Evolutionary conservation across 2,113 vertebrate genomes (phyloP).

Genomic region (Thymallus thymallus): DNA sequence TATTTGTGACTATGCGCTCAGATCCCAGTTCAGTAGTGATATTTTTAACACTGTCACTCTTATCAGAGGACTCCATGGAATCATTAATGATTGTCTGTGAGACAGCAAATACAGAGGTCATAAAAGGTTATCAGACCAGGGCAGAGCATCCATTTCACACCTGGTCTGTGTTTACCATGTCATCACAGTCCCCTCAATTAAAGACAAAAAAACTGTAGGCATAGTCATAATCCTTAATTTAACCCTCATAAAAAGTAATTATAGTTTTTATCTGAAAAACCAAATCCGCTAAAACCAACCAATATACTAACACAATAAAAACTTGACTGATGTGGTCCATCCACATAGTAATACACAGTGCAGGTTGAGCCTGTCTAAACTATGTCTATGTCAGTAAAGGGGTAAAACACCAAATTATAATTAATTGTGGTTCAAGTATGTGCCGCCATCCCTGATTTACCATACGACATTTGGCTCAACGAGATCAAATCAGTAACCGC

Average conservation of each 20-base stretch:
- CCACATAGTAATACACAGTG: no score
- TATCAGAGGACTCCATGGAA: not conserved
- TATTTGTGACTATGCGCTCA: not conserved
- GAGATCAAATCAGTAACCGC: conserved; percentile 14
- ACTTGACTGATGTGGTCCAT: conserved; percentile 35
- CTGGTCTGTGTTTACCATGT: conserved; percentile 55
- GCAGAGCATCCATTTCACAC: conserved; percentile 46
- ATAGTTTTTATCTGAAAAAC: conserved; percentile 51
- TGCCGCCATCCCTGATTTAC: conserved; percentile 48
- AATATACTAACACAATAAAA: conserved; percentile 57
- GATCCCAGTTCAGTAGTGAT: not conserved
- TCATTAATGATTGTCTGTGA: conserved; percentile 48
- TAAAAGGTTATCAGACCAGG: conserved; percentile 44
- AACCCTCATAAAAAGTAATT: conserved; percentile 71
- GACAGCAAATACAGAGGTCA: conserved; percentile 32
- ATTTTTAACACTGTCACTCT: not conserved
- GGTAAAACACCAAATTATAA: not conserved
- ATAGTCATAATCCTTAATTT: conserved; percentile 64
- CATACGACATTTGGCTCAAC: conserved; percentile 51
- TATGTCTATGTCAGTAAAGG: not conserved
- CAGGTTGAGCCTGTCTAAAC: no score
- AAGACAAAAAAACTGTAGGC: conserved; percentile 63
- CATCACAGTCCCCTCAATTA: conserved; percentile 64
- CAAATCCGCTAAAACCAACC: conserved; percentile 62
- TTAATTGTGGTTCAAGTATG: conserved; percentile 41